These are phyloP conservation scores for Xiphorhynchus elegans DNA, from an alignment of 2,113 vertebrate genomes.

Conservation along the genomic window DNA sequence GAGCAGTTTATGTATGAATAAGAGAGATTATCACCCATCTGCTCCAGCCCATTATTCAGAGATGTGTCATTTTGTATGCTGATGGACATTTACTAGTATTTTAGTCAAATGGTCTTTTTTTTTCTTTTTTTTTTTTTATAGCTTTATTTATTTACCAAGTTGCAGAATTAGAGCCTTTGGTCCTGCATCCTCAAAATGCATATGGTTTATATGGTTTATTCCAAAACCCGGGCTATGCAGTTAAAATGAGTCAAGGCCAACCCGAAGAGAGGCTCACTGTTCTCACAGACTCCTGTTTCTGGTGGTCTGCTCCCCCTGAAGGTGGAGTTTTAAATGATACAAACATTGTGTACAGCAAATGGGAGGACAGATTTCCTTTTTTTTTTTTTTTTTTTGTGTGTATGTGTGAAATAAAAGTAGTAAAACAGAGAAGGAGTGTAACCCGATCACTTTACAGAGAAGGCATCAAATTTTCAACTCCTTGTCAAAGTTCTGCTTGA, in stretches of 20 bases:
- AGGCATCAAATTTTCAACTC: background rate
- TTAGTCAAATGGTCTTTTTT: constrained; percentile 46
- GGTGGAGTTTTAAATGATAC: background rate
- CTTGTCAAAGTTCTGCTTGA: background rate
- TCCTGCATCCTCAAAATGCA: background rate
- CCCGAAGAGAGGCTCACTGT: background rate
- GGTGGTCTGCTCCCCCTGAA: background rate
- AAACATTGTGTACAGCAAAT: background rate
- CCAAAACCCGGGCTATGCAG: background rate
- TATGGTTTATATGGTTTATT: background rate
- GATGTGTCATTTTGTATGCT: constrained; percentile 70
- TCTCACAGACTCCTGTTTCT: background rate
- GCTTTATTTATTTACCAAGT: constrained; percentile 55
- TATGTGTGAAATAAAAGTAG: background rate
- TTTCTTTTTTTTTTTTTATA: background rate
- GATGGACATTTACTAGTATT: constrained; percentile 61
- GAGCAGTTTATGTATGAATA: constrained; percentile 72
- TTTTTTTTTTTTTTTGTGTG: too few relatives aligned
- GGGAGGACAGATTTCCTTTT: background rate
- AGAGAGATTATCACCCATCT: constrained; percentile 78
- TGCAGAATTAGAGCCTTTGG: background rate
- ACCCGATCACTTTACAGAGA: background rate
- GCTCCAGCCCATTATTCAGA: constrained; percentile 75
- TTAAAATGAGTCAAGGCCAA: constrained; percentile 60
- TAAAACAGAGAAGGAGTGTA: background rate